A percentile compares a stretch with the other conserved stretches of the same genome.
These are phyloP conservation scores for Drosophila conformis DNA, from an alignment of 2,888 invertebrate species.

Conservation along the genomic window DNA sequence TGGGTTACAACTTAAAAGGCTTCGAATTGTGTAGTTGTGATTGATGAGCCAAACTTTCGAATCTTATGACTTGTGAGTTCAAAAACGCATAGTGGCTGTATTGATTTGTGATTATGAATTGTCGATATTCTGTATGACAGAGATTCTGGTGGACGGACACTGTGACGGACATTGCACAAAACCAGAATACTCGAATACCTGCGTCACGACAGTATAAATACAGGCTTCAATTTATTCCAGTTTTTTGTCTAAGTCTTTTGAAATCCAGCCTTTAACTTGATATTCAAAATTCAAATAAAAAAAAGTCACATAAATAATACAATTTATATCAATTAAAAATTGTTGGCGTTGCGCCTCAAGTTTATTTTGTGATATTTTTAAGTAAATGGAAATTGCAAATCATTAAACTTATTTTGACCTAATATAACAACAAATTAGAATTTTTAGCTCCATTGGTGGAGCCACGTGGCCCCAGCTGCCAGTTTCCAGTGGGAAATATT, in stretches of 20 bases:
- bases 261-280: too few species aligned
- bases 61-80: constrained; percentile 32
- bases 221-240: neutral
- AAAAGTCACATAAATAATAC: neutral
- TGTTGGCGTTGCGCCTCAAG: neutral
- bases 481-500: constrained; percentile 58
- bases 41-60: too few species aligned
- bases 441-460: neutral
- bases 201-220: neutral
- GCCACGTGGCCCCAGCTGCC: constrained; percentile 45
- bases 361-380: neutral
- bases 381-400: neutral
- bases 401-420: neutral
- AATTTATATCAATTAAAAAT: neutral
- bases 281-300: neutral
- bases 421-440: neutral
- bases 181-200: too few species aligned
- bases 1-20: too few species aligned
- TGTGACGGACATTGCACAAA: too few species aligned
- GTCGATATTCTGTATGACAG: too few species aligned
- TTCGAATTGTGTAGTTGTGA: too few species aligned
- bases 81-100: too few species aligned
- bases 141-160: too few species aligned
- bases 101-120: too few species aligned
- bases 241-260: constrained; percentile 57